Percentiles rank a stretch among this genome's conserved stretches.
Conservation (phyloP, 1,140 invertebrate genomes). For the Akabosia matsudoensis region DNA sequence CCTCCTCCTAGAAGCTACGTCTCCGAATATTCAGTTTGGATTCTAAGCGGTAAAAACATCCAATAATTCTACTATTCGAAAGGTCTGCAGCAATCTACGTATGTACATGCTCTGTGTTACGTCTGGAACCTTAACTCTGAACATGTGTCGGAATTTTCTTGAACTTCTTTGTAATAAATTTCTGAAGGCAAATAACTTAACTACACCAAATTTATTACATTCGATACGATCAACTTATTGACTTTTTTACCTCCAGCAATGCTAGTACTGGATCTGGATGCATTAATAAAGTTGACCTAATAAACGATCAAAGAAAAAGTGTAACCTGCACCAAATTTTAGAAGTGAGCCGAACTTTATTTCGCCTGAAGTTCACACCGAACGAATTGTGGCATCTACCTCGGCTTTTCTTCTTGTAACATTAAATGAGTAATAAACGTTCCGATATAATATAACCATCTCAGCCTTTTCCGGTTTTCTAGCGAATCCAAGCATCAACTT, state of each 20-base stretch:
- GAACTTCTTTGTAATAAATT: no score
- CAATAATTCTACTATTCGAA: no score
- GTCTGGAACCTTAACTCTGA: no score
- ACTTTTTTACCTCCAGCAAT: not conserved
- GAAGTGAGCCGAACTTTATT: not conserved
- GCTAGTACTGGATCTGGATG: not conserved
- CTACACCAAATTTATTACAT: no score
- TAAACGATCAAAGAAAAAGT: not conserved
- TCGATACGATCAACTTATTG: no score
- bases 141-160: no score
- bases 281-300: constrained; percentile 14
- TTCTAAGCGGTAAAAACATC: no score
- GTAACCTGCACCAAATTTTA: not conserved
- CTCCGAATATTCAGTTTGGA: no score
- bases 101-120: no score
- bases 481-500: not conserved
- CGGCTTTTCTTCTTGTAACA: not conserved
- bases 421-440: not conserved
- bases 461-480: not conserved
- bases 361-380: not conserved
- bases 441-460: not conserved
- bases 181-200: no score
- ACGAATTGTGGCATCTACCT: not conserved
- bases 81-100: no score
- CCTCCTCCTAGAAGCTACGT: no score